A percentile compares a stretch with the other conserved stretches of the same genome.
Conservation (phyloP, 2,888 invertebrate genomes). For the Drosophila vallismaia region DNA sequence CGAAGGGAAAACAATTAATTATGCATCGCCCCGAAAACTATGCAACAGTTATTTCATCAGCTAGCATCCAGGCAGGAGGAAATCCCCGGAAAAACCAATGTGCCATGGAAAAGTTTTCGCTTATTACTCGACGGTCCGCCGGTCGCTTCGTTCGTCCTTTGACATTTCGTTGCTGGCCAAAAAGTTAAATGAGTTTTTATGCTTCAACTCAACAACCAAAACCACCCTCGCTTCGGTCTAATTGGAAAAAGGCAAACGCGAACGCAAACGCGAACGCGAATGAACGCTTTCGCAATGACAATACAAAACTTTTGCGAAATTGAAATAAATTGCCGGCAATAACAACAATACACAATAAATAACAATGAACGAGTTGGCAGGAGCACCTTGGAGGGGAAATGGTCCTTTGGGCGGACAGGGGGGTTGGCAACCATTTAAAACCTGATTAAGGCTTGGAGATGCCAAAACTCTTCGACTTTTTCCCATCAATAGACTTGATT, state of each 20-base stretch:
- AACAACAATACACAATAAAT: constrained; percentile 78
- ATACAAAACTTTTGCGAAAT: constrained; percentile 79
- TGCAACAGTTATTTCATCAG: constrained; percentile 68
- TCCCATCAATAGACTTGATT: constrained; percentile 10
- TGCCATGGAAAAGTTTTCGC: constrained; percentile 13
- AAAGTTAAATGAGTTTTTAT: constrained; percentile 82
- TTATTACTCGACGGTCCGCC: background rate
- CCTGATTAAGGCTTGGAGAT: constrained; percentile 71
- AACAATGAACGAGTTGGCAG: constrained; percentile 79
- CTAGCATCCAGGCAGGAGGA: background rate
- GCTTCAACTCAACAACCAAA: constrained; percentile 19
- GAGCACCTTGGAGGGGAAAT: constrained; percentile 48
- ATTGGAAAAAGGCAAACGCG: constrained; percentile 76
- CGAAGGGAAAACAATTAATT: constrained; percentile 66
- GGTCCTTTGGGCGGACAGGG: no score
- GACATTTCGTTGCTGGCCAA: constrained; percentile 74
- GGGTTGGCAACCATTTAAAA: constrained; percentile 58
- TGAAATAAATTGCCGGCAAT: constrained; percentile 81
- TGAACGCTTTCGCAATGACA: constrained; percentile 63
- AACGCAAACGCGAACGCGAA: constrained; percentile 55
- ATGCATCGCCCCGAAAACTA: constrained; percentile 67
- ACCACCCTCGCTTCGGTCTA: constrained; percentile 38
- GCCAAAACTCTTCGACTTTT: background rate
- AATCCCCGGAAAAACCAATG: constrained; percentile 2
- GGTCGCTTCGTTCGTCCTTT: constrained; percentile 46